Evolutionary conservation across 2,113 vertebrate genomes (phyloP).

Genomic region (Pluvianellus socialis): DNA sequence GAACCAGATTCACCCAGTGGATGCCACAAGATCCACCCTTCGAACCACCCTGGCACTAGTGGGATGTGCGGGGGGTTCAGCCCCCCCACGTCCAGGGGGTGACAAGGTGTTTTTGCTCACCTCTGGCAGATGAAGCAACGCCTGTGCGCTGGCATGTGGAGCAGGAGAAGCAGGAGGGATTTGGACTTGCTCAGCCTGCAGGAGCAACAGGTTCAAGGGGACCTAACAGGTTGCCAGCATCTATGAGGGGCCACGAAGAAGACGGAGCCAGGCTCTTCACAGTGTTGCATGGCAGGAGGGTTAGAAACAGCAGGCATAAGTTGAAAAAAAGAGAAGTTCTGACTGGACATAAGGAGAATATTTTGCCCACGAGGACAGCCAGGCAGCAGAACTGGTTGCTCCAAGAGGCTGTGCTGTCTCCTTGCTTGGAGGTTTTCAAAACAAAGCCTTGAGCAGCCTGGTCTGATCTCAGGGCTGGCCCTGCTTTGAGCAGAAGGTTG

Average conservation of each 20-base stretch:
- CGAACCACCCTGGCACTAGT: neutral
- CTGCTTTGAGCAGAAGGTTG: neutral
- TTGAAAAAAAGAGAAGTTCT: neutral
- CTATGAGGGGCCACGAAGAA: neutral
- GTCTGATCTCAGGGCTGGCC: neutral
- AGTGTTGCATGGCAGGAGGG: rapidly evolving
- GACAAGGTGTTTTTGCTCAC: neutral
- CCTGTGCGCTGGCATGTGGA: neutral
- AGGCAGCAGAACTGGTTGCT: neutral
- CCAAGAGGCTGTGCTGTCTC: neutral
- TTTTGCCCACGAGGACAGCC: neutral
- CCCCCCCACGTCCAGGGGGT: rapidly evolving
- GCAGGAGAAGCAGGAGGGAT: neutral
- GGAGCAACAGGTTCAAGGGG: neutral
- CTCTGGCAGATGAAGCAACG: neutral
- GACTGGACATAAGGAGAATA: neutral
- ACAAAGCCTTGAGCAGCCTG: neutral
- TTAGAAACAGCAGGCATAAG: neutral
- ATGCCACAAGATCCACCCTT: neutral
- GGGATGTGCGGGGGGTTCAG: neutral
- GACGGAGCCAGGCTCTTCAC: neutral
- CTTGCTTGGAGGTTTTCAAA: neutral
- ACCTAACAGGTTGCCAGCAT: neutral
- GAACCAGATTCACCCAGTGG: neutral
- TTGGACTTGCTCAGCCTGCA: neutral